Base-by-base conservation (phyloP, 2,888 invertebrate species). In the Coenonympha arcania region DNA sequence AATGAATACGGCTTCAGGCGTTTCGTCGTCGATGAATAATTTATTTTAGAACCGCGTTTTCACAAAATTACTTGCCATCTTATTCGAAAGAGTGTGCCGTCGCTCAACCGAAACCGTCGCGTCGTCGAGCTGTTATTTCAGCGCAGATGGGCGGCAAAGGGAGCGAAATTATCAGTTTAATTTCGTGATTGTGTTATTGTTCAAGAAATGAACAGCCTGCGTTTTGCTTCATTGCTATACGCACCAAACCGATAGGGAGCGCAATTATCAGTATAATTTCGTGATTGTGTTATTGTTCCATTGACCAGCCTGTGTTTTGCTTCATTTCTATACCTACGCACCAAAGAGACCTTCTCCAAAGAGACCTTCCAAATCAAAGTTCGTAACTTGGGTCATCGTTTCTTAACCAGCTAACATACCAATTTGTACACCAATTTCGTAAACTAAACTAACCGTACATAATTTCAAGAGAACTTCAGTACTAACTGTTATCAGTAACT, bases 21-120 rank as follows among this genome's bases (percentile, higher is more conserved):
- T 81, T 84, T 82, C 84, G 83, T 83, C 83, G 81, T 77, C 78
- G 69, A 84, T 86, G 85, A 86, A 85, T 86, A 84, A 86, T 85
- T 85, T 86, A 86, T 86, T 76, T 82, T 78, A 73, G 78, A 80
- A 80, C 74, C 79, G 76, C 76, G 76, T 82, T 80, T 79, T 80
- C 79, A 71, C 74, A 70, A 85, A 85, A 85, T 85, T 85, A 83
- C 85, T 82, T 77, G 76, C 76, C 73, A 71, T 81, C 74, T 77
- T 77, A 78, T 81, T 76, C 72, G 74, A 76, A 74, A 77, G 76
- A 77, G 71, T 79, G 70, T 70, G 72, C 69, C 67, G 67, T 66
- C 63, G 60, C 65, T 57, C 45, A 57, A 58, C 52, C 46, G 52
- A 47, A 54, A 40, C n/a, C n/a, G n/a, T n/a, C n/a, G n/a, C 49